These are phyloP conservation scores for Chrysodeixis includens DNA, from an alignment of 2,888 invertebrate species.

Conservation along the genomic window DNA sequence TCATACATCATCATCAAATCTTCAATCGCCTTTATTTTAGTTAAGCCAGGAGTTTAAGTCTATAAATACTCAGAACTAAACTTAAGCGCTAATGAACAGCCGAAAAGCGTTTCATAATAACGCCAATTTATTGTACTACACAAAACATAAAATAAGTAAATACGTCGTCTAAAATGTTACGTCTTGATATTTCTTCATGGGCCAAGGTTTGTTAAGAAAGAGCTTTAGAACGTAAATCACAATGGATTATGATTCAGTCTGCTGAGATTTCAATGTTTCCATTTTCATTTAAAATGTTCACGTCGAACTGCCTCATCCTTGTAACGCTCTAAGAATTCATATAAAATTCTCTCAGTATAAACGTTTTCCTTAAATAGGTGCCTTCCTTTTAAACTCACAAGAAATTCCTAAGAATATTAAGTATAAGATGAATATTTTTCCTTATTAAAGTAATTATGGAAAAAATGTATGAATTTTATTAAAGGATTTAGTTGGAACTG, in stretches of 20 bases:
- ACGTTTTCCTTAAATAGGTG: conserved; percentile 16
- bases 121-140: neutral
- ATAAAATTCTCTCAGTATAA: conserved; percentile 34
- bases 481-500: too few species aligned
- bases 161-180: neutral
- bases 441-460: too few species aligned
- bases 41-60: too few species aligned
- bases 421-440: too few species aligned
- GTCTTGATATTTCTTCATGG: conserved; percentile 11
- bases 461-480: too few species aligned
- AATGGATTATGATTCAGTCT: conserved; percentile 40
- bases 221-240: conserved; percentile 23
- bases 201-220: conserved; percentile 15
- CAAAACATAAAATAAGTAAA: neutral
- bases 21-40: too few species aligned
- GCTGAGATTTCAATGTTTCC: conserved; percentile 38
- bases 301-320: conserved; percentile 26
- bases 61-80: neutral
- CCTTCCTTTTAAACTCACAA: conserved; percentile 16
- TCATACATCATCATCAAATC: too few species aligned
- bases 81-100: neutral
- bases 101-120: neutral
- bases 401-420: too few species aligned
- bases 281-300: conserved; percentile 47
- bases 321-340: conserved; percentile 30